Evolutionary conservation across 2,113 vertebrate genomes (phyloP).

Genomic region (Mionectes macconnelli): DNA sequence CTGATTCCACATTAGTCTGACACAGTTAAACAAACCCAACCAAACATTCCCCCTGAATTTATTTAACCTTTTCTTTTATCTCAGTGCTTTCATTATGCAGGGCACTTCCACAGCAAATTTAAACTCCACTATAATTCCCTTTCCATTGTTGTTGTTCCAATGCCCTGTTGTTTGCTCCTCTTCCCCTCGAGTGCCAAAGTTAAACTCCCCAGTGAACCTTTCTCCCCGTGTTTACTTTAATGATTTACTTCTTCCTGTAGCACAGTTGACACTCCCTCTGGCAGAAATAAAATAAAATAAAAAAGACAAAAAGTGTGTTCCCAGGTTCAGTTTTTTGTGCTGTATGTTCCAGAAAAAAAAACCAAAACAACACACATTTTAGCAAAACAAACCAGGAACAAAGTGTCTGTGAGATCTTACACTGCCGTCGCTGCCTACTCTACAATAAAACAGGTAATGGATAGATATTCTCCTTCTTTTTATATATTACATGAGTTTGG

Average conservation of each 20-base stretch:
- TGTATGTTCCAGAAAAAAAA: neutral
- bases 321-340: neutral
- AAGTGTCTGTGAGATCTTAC: neutral
- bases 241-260: neutral
- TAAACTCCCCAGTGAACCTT: neutral
- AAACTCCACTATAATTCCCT: neutral
- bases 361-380: neutral
- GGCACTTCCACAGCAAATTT: neutral
- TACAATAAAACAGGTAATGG: neutral
- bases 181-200: neutral
- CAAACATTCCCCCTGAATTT: neutral
- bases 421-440: neutral
- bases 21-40: neutral
- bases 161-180: neutral
- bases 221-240: neutral
- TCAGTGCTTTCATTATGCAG: neutral
- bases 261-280: neutral
- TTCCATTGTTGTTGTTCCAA: neutral
- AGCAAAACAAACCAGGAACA: neutral
- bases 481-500: neutral
- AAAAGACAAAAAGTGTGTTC: neutral
- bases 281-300: neutral
- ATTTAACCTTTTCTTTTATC: neutral
- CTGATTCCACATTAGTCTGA: neutral
- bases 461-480: neutral